Percentiles rank a stretch among this genome's conserved stretches.
phyloP scores from a whole-genome alignment of 2,888 invertebrate species.

The Leucoptera coffeella region DNA sequence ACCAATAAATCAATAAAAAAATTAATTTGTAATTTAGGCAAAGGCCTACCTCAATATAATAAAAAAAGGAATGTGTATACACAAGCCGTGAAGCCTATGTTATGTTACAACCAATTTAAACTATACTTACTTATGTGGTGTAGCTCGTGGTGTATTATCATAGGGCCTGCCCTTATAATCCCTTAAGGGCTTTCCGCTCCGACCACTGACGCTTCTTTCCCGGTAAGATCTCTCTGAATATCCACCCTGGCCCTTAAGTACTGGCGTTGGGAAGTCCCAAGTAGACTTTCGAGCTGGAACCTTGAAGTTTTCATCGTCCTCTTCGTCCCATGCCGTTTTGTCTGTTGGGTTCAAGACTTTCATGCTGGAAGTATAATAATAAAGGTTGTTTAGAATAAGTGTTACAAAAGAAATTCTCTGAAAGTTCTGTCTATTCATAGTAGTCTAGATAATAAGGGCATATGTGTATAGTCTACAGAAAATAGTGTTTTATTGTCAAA shows the following conservation, averaged over 20 bases:
- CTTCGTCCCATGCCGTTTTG: slow-evolving; percentile 67
- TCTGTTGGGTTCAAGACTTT: slow-evolving; percentile 51
- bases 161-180: slow-evolving; percentile 38
- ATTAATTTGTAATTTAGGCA: too few species aligned
- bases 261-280: slow-evolving; percentile 92
- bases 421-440: too few species aligned
- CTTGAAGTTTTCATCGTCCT: slow-evolving; percentile 68
- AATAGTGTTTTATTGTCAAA: too few species aligned
- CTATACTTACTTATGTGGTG: slow-evolving; percentile 68
- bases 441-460: too few species aligned
- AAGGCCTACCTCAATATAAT: too few species aligned
- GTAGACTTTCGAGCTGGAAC: slow-evolving; percentile 63
- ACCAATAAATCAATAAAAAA: too few species aligned
- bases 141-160: slow-evolving; percentile 73
- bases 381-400: too few species aligned
- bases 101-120: slow-evolving; percentile 6
- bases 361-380: slow-evolving; percentile 20
- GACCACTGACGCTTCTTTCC: slow-evolving; percentile 19
- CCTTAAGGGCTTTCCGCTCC: slow-evolving; percentile 17
- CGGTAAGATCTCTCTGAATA: slow-evolving; percentile 30
- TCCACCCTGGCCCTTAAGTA: slow-evolving; percentile 27
- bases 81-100: too few species aligned
- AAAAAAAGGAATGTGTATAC: too few species aligned
- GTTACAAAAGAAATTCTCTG: too few species aligned
- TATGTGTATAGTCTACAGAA: too few species aligned